phyloP scores from a whole-genome alignment of 2,797 vertebrate genomes.

The Sebastes variabilis region DNA sequence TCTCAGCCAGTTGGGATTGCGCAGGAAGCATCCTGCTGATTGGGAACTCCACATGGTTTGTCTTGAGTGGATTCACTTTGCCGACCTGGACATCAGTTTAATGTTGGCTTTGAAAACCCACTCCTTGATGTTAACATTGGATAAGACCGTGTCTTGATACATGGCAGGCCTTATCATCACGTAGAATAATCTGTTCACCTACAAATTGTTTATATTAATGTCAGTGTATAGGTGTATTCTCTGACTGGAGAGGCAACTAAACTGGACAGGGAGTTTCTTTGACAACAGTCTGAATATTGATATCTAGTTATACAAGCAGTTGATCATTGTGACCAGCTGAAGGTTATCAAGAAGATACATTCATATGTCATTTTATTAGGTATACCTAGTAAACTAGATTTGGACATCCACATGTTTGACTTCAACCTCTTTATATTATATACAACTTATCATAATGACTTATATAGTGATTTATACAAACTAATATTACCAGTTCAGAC shows the following conservation, averaged over 20 bases:
- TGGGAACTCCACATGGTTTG: slow-evolving; percentile 71
- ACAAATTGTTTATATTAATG: neutral
- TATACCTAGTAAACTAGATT: neutral
- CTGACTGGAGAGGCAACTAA: neutral
- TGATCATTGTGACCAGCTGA: neutral
- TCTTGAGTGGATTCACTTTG: slow-evolving; percentile 8
- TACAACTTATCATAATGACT: neutral
- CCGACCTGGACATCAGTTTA: neutral
- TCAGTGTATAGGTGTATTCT: neutral
- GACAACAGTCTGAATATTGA: neutral
- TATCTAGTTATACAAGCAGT: neutral
- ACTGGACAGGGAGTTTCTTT: neutral
- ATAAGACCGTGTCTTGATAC: neutral
- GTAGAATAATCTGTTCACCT: neutral
- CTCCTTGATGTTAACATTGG: neutral
- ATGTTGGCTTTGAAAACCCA: neutral
- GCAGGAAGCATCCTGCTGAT: slow-evolving; percentile 57
- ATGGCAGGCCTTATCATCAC: accelerated
- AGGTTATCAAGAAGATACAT: neutral
- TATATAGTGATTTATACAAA: neutral
- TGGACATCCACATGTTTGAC: neutral
- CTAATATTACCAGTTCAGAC: neutral
- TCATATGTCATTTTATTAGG: neutral
- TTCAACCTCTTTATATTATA: neutral
- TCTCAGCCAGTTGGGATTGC: slow-evolving; percentile 62